Evolutionary conservation across 1,140 invertebrate species (phyloP), one percentile per base, ranked within the genome.

Genomic region (Campoletis sonorensis): DNA sequence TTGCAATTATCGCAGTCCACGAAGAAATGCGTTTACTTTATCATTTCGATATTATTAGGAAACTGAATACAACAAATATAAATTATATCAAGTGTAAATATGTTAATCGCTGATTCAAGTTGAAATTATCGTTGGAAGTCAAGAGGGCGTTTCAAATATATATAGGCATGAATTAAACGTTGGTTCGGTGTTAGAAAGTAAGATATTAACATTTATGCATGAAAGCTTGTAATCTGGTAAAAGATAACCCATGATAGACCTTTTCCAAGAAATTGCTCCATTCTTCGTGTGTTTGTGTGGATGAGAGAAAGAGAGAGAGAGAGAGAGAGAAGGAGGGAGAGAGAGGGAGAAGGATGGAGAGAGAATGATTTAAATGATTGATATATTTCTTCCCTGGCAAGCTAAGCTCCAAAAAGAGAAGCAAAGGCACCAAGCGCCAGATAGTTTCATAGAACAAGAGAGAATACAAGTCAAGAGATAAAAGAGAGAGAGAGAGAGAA

Each of bases 211-310:
- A 15, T n/a, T 30, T 30, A 10, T 33, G 15, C 67, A 18, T 30
- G 30, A 33, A 27, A 33, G 11, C 30, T 70, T 49, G 49, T 75
- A 45, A 70, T 70, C 27, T 70, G 0, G 23, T 45, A 18, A 7
- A 5, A 54, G 72, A 75, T 75, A 75, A 75, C 72, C 26, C 72
- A 23, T 13, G 37, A 40, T 72, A 26, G 49, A 75, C 72, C 72
- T 54, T 75, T n/a, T 75, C 15, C 67, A 16, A 70, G 26, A 75
- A 54, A 30, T 75, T 51, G 21, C 72, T 11, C 33, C 45, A 75
- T 49, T 13, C 21, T 23, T 26, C 13, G 11, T 4, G n/a, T n/a
- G n/a, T 33, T n/a, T 5, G n/a, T 10, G 16, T 5, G 58, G 27
- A 30, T 30, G 27, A 68, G 11, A 68, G 26, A n/a, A n/a, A n/a